Conservation (phyloP, 2,888 invertebrate species). For the Polia nebulosa region DNA sequence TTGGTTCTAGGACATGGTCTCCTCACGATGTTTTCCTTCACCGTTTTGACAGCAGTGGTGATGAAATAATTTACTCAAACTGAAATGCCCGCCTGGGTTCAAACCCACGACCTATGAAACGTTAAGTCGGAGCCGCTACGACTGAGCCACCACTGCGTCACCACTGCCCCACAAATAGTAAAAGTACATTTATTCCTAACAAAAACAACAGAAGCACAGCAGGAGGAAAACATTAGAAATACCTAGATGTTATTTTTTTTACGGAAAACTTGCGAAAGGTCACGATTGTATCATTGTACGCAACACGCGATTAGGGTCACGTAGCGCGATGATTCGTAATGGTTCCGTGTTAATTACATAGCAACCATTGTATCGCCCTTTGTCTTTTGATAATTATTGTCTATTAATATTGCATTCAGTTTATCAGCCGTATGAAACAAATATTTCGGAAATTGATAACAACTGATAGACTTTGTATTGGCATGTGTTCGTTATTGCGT, state of each 20-base stretch:
- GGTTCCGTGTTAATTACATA: conserved; percentile 36
- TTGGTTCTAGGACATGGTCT: no score
- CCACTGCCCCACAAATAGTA: no score
- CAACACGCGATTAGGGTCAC: conserved; percentile 64
- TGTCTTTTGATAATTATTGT: neutral
- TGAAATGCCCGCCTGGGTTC: no score
- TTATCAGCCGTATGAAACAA: conserved; percentile 26
- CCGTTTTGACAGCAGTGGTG: no score
- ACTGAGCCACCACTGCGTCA: no score
- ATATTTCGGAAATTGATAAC: conserved; percentile 26
- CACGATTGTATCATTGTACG: conserved; percentile 57
- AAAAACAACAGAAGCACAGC: conserved; percentile 10
- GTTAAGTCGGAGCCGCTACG: no score
- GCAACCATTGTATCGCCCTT: conserved; percentile 10
- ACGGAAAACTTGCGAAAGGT: conserved; percentile 60
- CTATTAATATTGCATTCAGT: conserved; percentile 14
- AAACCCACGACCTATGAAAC: no score
- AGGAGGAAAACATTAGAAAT: conserved; percentile 48
- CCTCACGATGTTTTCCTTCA: no score
- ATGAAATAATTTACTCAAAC: no score
- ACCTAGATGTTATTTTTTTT: conserved; percentile 36
- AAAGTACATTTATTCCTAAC: neutral
- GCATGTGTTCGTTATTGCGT: neutral
- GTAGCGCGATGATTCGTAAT: conserved; percentile 47
- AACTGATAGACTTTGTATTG: neutral